Evolutionary conservation across 2,797 vertebrate species (phyloP).

Genomic region (Sylvilagus floridanus): DNA sequence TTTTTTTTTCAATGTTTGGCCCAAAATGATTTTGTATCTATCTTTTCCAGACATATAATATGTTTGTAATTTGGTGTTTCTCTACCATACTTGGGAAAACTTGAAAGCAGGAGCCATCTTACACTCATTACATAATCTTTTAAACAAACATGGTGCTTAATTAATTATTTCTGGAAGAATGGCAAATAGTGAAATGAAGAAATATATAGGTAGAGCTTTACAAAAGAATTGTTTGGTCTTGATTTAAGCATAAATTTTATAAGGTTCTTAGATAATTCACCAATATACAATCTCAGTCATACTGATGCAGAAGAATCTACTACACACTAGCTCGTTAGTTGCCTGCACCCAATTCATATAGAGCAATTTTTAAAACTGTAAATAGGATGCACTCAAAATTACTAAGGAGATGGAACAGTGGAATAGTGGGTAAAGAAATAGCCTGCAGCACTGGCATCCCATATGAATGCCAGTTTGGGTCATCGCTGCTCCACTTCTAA

Average conservation of each 20-base stretch:
- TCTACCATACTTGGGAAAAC: not conserved
- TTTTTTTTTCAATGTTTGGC: slow-evolving; percentile 5
- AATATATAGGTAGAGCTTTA: not conserved
- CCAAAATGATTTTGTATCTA: not conserved
- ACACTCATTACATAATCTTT: not conserved
- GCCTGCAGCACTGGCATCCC: no score
- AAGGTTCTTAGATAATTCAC: not conserved
- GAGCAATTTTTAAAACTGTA: not conserved
- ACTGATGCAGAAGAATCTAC: not conserved
- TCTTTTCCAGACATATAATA: not conserved
- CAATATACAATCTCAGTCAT: not conserved
- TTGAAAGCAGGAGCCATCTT: not conserved
- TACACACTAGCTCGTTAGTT: not conserved
- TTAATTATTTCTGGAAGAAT: slow-evolving; percentile 40
- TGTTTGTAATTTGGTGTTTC: not conserved
- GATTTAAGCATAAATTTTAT: not conserved
- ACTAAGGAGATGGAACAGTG: not conserved
- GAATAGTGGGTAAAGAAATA: no score
- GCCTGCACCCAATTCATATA: not conserved
- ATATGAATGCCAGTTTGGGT: no score
- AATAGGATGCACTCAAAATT: not conserved
- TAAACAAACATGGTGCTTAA: not conserved
- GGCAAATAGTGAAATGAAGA: not conserved
- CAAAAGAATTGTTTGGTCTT: not conserved
- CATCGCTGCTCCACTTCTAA: no score